Base-by-base conservation (phyloP, 2,113 vertebrate genomes). In the Trachemys scripta region DNA sequence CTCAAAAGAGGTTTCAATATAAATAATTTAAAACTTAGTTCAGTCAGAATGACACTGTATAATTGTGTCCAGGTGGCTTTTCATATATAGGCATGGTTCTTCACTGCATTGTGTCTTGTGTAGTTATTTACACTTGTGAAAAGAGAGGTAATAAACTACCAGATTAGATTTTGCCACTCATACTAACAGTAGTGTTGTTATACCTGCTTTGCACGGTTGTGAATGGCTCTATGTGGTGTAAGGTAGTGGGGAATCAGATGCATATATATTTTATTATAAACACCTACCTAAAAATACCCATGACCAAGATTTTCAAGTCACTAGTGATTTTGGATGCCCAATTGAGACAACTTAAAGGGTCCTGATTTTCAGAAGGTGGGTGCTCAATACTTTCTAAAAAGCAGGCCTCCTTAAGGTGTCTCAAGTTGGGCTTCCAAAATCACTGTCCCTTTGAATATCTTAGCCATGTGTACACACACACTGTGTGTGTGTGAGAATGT, bases 171-270 rank as follows among this genome's bases (percentile, higher is more conserved):
- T 25, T 62, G 82, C 59, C 47, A 2, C 42, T 89, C 10, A 25
- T 29, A 17, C 56, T 82, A 31, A 25, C 65, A 45, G 57, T 0
- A 45, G 54, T 0, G 62, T 13, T 2, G 0, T n/a, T 11, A 6
- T 19, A 10, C 5, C 7, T 9, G 7, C n/a, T 89, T 42, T 20
- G 12, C 82, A 78, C 22, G 57, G 50, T 6, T 59, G 49, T 20
- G 47, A 90, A 57, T 89, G 85, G 84, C 72, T 84, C 59, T 35
- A 20, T 54, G 85, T 4, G 10, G 7, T 75, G 11, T 47, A 80
- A 84, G 56, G 50, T 53, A 27, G 57, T 82, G 54, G 13, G 69
- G 22, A 42, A 75, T 9, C 57, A 75, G 14, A 11, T 79, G n/a
- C 10, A 35, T 59, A 0, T 49, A 42, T 89, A 81, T 90, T 69